A percentile compares a stretch with the other conserved stretches of the same genome.
Conservation (phyloP, 1,140 invertebrate genomes). For the Oreohelix idahoensis region DNA sequence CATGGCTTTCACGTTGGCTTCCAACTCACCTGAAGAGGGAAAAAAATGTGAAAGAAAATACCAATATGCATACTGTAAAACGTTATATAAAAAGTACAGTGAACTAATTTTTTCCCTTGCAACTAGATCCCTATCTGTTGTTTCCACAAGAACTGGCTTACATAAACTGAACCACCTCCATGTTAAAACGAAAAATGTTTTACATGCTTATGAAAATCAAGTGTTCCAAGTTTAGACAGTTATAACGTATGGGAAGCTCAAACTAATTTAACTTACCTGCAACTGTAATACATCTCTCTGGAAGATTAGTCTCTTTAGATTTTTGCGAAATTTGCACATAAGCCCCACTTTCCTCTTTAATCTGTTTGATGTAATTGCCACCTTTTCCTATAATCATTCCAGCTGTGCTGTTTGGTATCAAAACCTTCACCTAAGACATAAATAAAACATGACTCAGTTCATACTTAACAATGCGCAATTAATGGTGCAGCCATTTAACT, state of each 20-base stretch:
- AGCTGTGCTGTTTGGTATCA: constrained; percentile 98
- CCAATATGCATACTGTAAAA: too few relatives aligned
- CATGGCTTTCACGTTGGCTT: constrained; percentile 93
- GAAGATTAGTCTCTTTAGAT: constrained; percentile 94
- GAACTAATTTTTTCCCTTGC: too few relatives aligned
- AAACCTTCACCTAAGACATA: constrained; percentile 88
- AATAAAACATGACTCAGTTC: neutral
- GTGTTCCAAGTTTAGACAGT: too few relatives aligned
- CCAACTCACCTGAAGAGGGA: constrained; percentile 80
- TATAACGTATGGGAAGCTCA: too few relatives aligned
- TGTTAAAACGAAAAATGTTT: too few relatives aligned
- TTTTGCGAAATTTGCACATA: constrained; percentile 99
- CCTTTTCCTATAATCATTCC: constrained; percentile 99
- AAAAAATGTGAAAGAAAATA: neutral
- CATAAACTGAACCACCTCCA: too few relatives aligned
- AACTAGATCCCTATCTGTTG: too few relatives aligned
- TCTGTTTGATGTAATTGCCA: constrained; percentile 97
- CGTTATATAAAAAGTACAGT: too few relatives aligned
- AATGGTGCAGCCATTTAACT: neutral
- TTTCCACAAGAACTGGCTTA: too few relatives aligned
- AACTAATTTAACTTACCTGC: constrained; percentile 74
- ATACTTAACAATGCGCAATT: neutral
- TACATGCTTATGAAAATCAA: too few relatives aligned
- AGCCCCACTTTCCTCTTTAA: constrained; percentile 96
- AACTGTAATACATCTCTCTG: constrained; percentile 97